Percentiles rank a stretch among this genome's conserved stretches.
Conservation (phyloP, 2,113 vertebrate genomes). For the Pipa parva region DNA sequence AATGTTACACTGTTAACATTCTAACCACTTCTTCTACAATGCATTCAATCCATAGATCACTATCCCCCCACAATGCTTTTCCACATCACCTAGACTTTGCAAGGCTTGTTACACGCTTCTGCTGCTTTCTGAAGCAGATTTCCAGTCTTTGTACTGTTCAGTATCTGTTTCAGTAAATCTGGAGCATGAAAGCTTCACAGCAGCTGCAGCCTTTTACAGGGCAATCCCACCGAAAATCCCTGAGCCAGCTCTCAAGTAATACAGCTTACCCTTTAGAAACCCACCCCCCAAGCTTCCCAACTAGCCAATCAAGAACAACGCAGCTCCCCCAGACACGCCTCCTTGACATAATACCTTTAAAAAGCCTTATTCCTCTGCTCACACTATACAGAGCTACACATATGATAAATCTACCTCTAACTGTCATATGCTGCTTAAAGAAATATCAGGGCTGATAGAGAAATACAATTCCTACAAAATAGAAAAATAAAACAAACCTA, state of each 20-base stretch:
- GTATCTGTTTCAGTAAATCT: too few species aligned
- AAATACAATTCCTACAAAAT: background rate
- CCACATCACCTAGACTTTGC: constrained; percentile 13
- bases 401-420: constrained; percentile 6
- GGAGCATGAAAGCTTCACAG: constrained; percentile 20
- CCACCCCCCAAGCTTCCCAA: constrained; percentile 21
- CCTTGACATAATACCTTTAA: constrained; percentile 43
- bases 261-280: constrained; percentile 13
- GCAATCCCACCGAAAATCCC: constrained; percentile 35
- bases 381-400: constrained; percentile 24
- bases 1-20: background rate
- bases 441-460: background rate
- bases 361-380: constrained; percentile 23
- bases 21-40: background rate
- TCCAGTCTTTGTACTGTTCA: background rate
- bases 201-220: constrained; percentile 27
- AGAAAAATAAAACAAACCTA: background rate
- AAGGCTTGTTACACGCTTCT: constrained; percentile 5
- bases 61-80: background rate
- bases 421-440: background rate
- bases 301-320: constrained; percentile 25
- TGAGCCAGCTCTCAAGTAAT: constrained; percentile 23
- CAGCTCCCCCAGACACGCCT: background rate
- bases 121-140: background rate
- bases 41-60: background rate